Conservation (phyloP, 2,113 vertebrate species). For the Connochaetes taurinus region DNA sequence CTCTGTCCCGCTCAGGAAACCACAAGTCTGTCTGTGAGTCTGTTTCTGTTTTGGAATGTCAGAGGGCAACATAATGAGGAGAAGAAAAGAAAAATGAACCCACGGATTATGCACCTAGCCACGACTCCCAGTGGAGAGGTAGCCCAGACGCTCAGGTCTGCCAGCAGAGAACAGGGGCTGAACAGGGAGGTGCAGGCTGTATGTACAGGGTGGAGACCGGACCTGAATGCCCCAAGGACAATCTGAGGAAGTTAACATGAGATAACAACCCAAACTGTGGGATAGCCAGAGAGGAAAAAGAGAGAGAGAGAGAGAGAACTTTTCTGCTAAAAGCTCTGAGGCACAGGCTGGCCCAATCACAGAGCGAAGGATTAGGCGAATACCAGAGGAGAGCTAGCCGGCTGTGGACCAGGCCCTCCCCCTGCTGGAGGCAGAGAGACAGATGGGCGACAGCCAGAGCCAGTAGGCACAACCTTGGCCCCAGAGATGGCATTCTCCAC, state of each 20-base stretch:
- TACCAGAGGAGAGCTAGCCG: neutral
- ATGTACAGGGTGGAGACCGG: neutral
- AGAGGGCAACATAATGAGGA: neutral
- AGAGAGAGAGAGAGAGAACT: neutral
- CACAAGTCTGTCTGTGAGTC: neutral
- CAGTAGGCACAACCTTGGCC: neutral
- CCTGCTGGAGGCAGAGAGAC: neutral
- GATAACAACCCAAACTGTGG: neutral
- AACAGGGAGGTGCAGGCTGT: neutral
- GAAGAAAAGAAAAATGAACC: neutral
- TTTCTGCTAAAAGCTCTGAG: neutral
- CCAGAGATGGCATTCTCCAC: neutral
- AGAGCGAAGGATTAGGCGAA: neutral
- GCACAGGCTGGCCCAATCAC: neutral
- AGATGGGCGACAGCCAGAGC: neutral
- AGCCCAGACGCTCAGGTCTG: fast-evolving
- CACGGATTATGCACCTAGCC: neutral
- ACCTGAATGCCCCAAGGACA: neutral
- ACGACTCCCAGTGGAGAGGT: neutral
- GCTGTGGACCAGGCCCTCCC: neutral
- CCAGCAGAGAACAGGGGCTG: neutral
- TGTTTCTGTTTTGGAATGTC: neutral
- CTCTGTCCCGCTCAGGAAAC: neutral
- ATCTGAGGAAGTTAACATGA: neutral
- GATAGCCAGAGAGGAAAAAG: neutral